Evolutionary conservation across 1,140 invertebrate species (phyloP).

Genomic region (Drosophila nebulosa): DNA sequence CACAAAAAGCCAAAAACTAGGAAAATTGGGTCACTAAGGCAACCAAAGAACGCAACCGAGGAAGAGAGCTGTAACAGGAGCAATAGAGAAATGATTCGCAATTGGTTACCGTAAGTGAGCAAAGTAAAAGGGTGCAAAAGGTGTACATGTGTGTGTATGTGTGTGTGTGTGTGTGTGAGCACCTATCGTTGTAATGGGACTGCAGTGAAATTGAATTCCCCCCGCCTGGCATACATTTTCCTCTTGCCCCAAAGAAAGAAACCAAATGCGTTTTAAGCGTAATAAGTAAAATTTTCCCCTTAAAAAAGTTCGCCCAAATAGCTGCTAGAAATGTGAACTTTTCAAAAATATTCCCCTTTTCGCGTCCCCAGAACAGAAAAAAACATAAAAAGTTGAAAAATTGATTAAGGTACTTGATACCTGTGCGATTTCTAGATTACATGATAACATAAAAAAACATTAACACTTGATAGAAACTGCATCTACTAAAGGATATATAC

Average conservation of each 20-base stretch:
- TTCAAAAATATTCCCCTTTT: not conserved
- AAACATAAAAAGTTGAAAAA: no score
- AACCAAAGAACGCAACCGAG: not conserved
- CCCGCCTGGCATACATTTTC: not conserved
- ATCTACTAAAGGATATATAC: no score
- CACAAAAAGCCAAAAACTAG: conserved; percentile 44
- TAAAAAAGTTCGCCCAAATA: not conserved
- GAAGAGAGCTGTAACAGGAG: conserved; percentile 1
- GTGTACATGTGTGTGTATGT: no score
- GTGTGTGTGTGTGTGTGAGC: conserved; percentile 11
- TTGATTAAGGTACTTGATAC: no score
- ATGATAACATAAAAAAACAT: no score
- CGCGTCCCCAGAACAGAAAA: no score
- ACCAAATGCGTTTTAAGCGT: conserved; percentile 33
- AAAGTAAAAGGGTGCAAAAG: conserved; percentile 8
- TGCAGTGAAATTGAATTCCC: conserved; percentile 39
- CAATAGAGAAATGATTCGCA: conserved; percentile 55
- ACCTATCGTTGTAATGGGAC: conserved; percentile 12
- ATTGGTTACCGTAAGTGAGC: conserved; percentile 51
- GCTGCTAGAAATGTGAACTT: not conserved
- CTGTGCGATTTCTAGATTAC: no score
- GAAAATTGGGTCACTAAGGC: conserved; percentile 64
- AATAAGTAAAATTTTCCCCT: conserved; percentile 48
- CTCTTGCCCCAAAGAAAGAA: not conserved
- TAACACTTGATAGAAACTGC: no score